These are phyloP conservation scores for Cyphomyrus discorhynchus DNA, from an alignment of 2,113 vertebrate species.

Conservation along the genomic window DNA sequence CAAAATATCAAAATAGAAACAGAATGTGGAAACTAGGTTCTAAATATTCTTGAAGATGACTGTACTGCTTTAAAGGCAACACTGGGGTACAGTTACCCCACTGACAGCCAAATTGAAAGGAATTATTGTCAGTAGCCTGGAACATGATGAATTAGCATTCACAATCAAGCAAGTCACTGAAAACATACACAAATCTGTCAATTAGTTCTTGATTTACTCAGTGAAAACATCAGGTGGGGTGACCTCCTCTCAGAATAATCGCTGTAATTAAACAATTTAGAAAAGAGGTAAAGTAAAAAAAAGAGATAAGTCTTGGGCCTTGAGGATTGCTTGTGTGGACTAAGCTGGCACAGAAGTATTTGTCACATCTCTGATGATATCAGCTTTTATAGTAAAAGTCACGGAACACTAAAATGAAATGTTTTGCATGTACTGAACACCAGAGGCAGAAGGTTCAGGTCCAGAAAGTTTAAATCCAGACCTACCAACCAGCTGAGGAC, in stretches of 20 bases:
- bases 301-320: background rate
- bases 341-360: background rate
- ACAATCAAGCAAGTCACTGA: background rate
- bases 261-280: background rate
- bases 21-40: background rate
- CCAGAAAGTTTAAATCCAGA: no score
- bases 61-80: background rate
- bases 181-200: background rate
- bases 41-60: background rate
- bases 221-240: background rate
- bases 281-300: background rate
- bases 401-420: background rate
- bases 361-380: no score
- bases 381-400: background rate
- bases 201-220: slow-evolving; percentile 1
- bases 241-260: background rate
- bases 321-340: background rate
- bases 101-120: background rate
- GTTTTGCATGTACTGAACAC: background rate
- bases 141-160: background rate
- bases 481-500: no score
- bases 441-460: no score
- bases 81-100: background rate
- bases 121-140: background rate
- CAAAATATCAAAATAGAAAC: background rate